Base-by-base conservation (phyloP, 2,797 vertebrate genomes). In the Microcaecilia unicolor region DNA sequence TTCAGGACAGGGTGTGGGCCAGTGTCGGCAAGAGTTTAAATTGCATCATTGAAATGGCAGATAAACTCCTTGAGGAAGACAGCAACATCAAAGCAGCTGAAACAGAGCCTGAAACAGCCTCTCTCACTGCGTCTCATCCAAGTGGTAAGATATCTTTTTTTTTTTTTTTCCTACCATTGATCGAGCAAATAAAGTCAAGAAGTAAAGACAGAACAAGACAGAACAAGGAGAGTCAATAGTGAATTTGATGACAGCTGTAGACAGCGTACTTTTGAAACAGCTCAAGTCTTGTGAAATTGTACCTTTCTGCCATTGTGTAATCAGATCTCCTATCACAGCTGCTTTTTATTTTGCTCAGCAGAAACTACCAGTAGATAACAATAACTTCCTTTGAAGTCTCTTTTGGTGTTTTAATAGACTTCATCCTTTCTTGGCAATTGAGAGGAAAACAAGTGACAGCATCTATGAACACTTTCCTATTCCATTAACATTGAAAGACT, bases 1-100 rank as follows among this genome's bases (percentile, higher is more conserved):
- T 93, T 55, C 67, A 99, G 95, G 95, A 99, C 63, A 91, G 93
- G 58, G 88, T 94, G 51, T 99, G 95, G 95, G 90, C 90, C 60
- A 93, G 73, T 3, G 86, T 99, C 51, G 94, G 90, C 17, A 96
- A 93, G 73, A 92, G 90, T 64, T 85, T 99, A 63, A 95, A 94
- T 78, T 92, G 89, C 34, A 75, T 99, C 45, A 95, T 99, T 39
- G 93, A 91, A 28, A 87, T 89, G 88, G 93, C 92, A 70, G 94
- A 99, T 51, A 90, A 88, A 60, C 70, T 99, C 47, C 87, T 90
- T 34, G 92, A 90, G 41, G 85, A 83, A 25, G 87, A 85, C 25
- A 74, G 30, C 8, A 70, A 43, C 61, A 1, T 8, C 17, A 28
- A 56, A 28, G 66, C 62, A 4, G 59, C 42, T 38, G 67, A 64